These are phyloP conservation scores for Drosophila teissieri DNA, from an alignment of 1,140 invertebrate genomes.

Conservation along the genomic window DNA sequence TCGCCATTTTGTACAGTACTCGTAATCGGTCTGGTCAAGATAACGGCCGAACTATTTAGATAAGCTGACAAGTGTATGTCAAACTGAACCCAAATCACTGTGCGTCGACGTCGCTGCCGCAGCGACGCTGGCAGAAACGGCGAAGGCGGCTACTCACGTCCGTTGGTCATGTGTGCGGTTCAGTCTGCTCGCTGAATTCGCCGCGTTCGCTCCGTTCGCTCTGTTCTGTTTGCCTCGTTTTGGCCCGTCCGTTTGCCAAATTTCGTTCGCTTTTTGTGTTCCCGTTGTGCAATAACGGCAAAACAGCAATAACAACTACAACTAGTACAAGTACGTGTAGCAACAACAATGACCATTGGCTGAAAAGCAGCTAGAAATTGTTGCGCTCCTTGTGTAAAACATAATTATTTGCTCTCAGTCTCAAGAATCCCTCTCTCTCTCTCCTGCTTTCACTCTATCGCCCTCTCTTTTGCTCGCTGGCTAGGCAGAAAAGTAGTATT, in stretches of 20 bases:
- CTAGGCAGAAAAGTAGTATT: constrained; percentile 48
- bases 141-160: constrained; percentile 36
- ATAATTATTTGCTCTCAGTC: constrained; percentile 39
- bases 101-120: constrained; percentile 38
- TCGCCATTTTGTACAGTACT: constrained; percentile 22
- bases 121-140: constrained; percentile 15
- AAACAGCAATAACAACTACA: constrained; percentile 6
- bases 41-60: constrained; percentile 56
- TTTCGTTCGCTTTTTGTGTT: constrained; percentile 41
- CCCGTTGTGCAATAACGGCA: constrained; percentile 16
- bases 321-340: constrained; percentile 27
- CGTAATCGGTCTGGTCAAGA: constrained; percentile 44
- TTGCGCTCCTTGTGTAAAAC: constrained; percentile 43
- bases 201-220: constrained; percentile 58
- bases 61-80: constrained; percentile 62
- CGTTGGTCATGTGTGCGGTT: constrained; percentile 64
- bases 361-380: constrained; percentile 43
- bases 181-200: constrained; percentile 76
- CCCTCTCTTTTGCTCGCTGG: constrained; percentile 17
- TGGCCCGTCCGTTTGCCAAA: constrained; percentile 39
- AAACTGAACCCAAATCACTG: constrained; percentile 58
- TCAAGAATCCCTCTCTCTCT: constrained; percentile 1
- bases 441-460: background rate
- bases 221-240: constrained; percentile 40
- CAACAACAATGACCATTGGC: constrained; percentile 25